These are phyloP conservation scores for Centropyge bicolor DNA, from an alignment of 2,797 vertebrate genomes.

Conservation along the genomic window DNA sequence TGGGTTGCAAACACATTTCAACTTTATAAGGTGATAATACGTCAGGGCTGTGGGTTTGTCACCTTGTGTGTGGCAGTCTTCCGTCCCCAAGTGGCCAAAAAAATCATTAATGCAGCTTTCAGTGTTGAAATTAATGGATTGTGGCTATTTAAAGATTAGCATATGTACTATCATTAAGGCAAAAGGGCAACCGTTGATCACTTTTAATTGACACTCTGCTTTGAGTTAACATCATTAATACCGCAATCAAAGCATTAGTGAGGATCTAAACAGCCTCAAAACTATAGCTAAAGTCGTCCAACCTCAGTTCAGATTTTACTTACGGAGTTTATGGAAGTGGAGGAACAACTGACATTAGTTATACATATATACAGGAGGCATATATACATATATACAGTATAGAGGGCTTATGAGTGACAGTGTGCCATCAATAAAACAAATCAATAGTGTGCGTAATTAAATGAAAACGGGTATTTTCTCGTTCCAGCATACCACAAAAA, in stretches of 20 bases:
- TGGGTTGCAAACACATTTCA: conserved; percentile 19
- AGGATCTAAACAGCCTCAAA: not conserved
- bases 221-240: not conserved
- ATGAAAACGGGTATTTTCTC: not conserved
- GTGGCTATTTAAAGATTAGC: conserved; percentile 13
- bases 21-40: conserved; percentile 46
- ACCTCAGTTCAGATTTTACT: not conserved
- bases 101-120: conserved; percentile 28
- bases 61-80: conserved; percentile 5
- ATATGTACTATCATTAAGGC: conserved; percentile 16
- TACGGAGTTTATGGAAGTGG: not conserved
- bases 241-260: not conserved
- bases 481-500: not conserved
- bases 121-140: conserved; percentile 21
- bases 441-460: not conserved
- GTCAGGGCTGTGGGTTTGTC: conserved; percentile 32
- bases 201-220: not conserved
- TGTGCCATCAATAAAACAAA: not conserved
- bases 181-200: conserved; percentile 9
- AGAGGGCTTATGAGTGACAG: conserved; percentile 1
- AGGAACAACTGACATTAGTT: not conserved
- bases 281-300: not conserved
- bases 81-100: conserved; percentile 20
- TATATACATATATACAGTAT: too few species aligned
- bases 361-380: too few species aligned